Evolutionary conservation across 2,888 invertebrate genomes (phyloP).

Genomic region (Lasioglossum oenotherae): DNA sequence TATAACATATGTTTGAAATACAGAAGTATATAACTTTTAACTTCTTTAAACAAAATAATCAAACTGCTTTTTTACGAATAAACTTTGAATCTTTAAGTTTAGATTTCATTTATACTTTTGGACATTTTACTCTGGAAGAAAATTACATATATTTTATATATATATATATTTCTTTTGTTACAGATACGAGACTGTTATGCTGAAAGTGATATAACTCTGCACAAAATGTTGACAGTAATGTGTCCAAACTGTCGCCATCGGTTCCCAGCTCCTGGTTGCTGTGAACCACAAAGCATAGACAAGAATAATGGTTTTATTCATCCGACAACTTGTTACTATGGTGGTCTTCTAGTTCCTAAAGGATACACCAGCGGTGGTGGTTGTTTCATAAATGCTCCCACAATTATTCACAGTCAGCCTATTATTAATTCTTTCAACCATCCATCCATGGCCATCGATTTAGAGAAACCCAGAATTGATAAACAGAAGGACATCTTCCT

Average conservation of each 20-base stretch:
- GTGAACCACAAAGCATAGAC: conserved; percentile 63
- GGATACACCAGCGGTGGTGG: conserved; percentile 70
- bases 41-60: not conserved
- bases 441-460: conserved; percentile 24
- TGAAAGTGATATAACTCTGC: conserved; percentile 33
- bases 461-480: conserved; percentile 27
- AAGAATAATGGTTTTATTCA: conserved; percentile 28
- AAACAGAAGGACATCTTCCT: conserved; percentile 24
- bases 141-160: not conserved
- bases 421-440: conserved; percentile 68
- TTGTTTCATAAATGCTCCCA: conserved; percentile 78
- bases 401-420: conserved; percentile 74
- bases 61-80: not conserved
- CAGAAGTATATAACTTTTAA: not conserved
- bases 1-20: conserved; percentile 26
- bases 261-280: conserved; percentile 84
- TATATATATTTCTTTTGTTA: conserved; percentile 21
- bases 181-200: conserved; percentile 59
- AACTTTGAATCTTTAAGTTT: not conserved
- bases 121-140: not conserved
- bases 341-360: conserved; percentile 72
- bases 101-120: not conserved
- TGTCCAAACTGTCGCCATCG: conserved; percentile 91
- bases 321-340: conserved; percentile 61
- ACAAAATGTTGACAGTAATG: conserved; percentile 85